A percentile compares a stretch with the other conserved stretches of the same genome.
Conservation (phyloP, 1,140 invertebrate genomes). For the Nomia melanderi region DNA sequence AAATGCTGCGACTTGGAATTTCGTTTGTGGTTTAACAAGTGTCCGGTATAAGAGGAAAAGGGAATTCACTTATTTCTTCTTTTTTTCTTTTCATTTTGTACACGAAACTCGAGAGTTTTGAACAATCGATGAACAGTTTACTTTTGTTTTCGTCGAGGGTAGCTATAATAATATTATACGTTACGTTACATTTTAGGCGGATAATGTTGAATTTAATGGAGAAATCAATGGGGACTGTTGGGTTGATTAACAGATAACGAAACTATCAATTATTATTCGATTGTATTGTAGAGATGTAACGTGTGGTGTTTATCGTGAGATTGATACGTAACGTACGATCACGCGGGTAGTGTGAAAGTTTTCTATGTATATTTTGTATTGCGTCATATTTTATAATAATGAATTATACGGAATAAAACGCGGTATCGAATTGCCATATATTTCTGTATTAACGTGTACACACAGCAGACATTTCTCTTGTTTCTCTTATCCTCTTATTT, state of each 20-base stretch:
- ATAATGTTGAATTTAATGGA: no score
- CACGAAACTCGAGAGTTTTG: not conserved
- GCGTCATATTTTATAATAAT: conserved; percentile 1
- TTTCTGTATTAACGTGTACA: no score
- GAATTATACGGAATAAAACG: no score
- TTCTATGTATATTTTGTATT: not conserved
- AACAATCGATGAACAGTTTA: not conserved
- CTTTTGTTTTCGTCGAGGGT: not conserved
- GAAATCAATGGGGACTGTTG: no score
- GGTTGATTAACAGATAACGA: no score
- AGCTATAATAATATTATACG: not conserved
- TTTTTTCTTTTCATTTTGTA: not conserved
- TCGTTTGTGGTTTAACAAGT: not conserved
- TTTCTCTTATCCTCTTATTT: no score
- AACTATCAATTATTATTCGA: no score
- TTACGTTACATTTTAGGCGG: no score
- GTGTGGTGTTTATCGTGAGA: not conserved
- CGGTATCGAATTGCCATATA: no score
- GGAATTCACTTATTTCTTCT: not conserved
- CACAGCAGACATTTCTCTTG: no score
- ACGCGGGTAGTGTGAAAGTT: not conserved
- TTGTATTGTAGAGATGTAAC: not conserved
- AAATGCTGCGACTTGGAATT: not conserved
- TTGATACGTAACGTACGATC: not conserved
- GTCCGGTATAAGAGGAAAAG: not conserved